Base-by-base conservation (phyloP, 37 sponge, comb jelly and placozoan genomes). In the Bolinopsis microptera region DNA sequence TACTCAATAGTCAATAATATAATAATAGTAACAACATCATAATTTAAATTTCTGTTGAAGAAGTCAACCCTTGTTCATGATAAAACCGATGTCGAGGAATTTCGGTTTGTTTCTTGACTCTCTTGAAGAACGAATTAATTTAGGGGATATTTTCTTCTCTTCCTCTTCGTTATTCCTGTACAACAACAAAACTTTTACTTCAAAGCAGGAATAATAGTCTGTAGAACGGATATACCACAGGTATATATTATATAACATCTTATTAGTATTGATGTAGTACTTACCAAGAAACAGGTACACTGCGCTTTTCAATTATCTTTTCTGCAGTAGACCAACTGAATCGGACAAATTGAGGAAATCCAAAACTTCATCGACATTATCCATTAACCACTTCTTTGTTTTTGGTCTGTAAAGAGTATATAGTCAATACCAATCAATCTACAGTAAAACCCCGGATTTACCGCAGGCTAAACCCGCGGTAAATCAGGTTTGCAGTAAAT, bases 241-340 rank as follows among this genome's bases (percentile, higher is more conserved):
- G n/a, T n/a, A n/a, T n/a, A n/a, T n/a, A n/a, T n/a, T 48, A n/a
- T 13, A 48, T 5, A 48, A 48, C 61, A 48, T 48, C 5, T 48
- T 48, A 48, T 48, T 48, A 18, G 61, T 48, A 48, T 48, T 13
- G 13, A n/a, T n/a, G n/a, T n/a, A 24, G 74, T 34, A 77, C 96
- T 93, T 28, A 96, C 99, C 99, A 99, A 38, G 88, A 31, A 5
- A 99, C 96, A n/a, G 38, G 23, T 2, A 94, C 39, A 24, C 96
- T 94, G 34, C 94, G 94, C 30, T 83, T 68, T 22, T 96, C 95
- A 38, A 99, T 90, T 24, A 95, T 95, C 23, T 95, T 61, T 16
- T 93, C 93, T 68, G 95, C 95, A 0, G 99, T 99, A 68, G 95
- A 94, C 99, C 99, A 99, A 69, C 99, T 96, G 93, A 99, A 99